Evolutionary conservation across 64 coral and sea anemone genomes (phyloP), one percentile per base, ranked within the genome.

Genomic region (Pocillopora verrucosa): DNA sequence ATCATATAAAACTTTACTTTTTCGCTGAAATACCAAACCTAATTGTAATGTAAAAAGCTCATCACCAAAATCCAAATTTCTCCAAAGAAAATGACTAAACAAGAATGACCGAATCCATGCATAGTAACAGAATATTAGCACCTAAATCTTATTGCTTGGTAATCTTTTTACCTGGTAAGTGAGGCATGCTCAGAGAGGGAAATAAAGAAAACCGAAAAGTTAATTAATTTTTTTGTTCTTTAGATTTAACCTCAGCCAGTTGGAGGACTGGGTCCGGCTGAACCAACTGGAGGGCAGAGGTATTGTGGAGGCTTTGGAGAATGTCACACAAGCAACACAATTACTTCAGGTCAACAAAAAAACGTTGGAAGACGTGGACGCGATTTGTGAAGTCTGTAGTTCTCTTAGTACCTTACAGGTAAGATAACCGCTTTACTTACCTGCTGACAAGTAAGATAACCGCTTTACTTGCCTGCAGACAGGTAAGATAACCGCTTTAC

Each of bases 181-280:
- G 41, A 45, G 41, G 41, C 41, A 45, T 45, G 6, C 41, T 45
- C 41, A 45, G 6, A 45, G 41, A 45, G 6, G 41, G 41, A 45
- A 45, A 45, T 45, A 6, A 6, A 3, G 41, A 10, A 61, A 11
- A 7, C 2, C 22, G 69, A 20, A 16, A 0, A 1, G 1, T 51
- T 80, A 22, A n/a, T 11, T 35, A 12, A 36, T 9, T n/a, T 22
- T 73, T 45, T 75, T 22, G 16, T 60, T 35, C 13, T 5, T 56
- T 9, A 98, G 96, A 63, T 98, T 98, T 62, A 98, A 98, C 83
- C 78, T 98, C 4, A 98, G 96, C 85, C 92, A 94, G 60, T 83
- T 98, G 11, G 96, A 98, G 34, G 96, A 98, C 90, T 98, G 96
- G 96, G 96, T 98, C 65, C 92, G 96, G 35, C 58, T 98, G 26